These are phyloP conservation scores for cat (Felis catus) DNA, from an alignment of 2,113 vertebrate species.

Conservation along the genomic window DNA sequence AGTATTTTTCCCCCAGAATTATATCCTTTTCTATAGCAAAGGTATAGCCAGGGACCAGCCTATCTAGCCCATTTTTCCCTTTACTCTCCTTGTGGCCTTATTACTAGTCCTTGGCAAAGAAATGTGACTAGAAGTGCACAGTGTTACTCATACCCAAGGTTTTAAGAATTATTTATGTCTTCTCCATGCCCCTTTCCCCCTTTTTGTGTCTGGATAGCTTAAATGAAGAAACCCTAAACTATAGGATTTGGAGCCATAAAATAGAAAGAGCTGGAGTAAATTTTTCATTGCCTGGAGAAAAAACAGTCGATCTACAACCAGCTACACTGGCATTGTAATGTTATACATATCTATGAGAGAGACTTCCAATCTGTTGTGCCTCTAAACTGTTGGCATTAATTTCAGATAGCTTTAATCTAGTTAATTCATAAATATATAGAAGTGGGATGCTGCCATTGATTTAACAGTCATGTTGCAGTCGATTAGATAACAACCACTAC, in stretches of 20 bases:
- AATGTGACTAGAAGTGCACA: neutral
- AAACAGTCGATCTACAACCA: neutral
- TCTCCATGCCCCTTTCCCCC: neutral
- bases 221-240: neutral
- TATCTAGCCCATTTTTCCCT: rapidly evolving
- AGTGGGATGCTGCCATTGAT: neutral
- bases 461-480: neutral
- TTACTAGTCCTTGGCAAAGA: neutral
- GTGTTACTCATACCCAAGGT: neutral
- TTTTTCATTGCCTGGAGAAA: neutral
- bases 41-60: neutral
- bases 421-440: neutral
- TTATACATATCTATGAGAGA: neutral
- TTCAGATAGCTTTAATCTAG: neutral
- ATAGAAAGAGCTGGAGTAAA: neutral
- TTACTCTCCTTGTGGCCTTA: neutral
- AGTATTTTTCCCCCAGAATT: neutral
- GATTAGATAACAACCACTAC: neutral
- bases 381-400: neutral
- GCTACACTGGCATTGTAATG: neutral
- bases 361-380: neutral
- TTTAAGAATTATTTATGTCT: neutral
- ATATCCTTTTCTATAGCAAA: neutral
- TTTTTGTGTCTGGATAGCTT: neutral
- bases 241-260: neutral